phyloP scores from a whole-genome alignment of 1,140 invertebrate species.

The Colletes gigas region DNA sequence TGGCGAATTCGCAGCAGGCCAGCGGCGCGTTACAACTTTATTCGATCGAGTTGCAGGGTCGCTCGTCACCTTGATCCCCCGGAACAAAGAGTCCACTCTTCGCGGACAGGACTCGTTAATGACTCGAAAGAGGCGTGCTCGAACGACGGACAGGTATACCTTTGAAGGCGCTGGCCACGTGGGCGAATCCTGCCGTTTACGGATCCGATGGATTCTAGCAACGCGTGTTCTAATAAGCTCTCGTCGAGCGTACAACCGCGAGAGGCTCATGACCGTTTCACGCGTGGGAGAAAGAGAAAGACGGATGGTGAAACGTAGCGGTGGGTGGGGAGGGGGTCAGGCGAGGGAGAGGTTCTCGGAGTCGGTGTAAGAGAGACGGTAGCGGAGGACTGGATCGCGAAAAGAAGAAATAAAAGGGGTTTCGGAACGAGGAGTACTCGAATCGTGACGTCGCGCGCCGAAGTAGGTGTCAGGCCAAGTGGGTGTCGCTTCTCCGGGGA shows the following conservation, averaged over 20 bases:
- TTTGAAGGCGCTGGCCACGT: conserved; percentile 61
- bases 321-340: neutral
- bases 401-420: conserved; percentile 20
- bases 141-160: conserved; percentile 58
- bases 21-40: neutral
- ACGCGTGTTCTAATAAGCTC: conserved; percentile 69
- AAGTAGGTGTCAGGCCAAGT: conserved; percentile 69
- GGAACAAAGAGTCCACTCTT: conserved; percentile 55
- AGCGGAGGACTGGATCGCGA: neutral
- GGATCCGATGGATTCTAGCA: conserved; percentile 60
- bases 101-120: conserved; percentile 52
- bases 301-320: neutral
- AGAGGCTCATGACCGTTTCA: conserved; percentile 57
- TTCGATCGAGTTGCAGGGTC: conserved; percentile 7
- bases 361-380: neutral
- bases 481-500: conserved; percentile 64
- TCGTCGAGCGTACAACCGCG: conserved; percentile 36
- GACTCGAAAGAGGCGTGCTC: conserved; percentile 56
- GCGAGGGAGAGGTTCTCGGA: neutral
- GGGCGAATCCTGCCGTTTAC: conserved; percentile 68
- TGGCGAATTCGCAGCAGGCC: conserved; percentile 9
- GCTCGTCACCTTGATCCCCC: conserved; percentile 29
- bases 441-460: conserved; percentile 58
- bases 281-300: conserved; percentile 61
- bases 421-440: conserved; percentile 54